phyloP scores from a whole-genome alignment of 1,140 invertebrate species.

The Platorchestia sp. region DNA sequence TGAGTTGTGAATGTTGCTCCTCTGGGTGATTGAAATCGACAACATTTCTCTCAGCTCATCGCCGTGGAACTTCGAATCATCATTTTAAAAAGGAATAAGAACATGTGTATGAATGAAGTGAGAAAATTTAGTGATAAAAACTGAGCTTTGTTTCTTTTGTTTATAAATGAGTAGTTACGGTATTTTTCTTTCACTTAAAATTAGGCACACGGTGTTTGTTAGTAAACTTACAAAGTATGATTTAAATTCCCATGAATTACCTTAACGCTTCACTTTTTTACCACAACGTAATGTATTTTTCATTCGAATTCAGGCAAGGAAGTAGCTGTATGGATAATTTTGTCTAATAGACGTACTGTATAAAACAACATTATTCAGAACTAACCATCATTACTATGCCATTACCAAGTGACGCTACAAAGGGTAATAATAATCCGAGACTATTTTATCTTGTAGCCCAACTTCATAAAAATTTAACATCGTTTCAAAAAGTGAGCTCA shows the following conservation, averaged over 20 bases:
- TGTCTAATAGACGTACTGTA: neutral
- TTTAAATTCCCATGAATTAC: neutral
- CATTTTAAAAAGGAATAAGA: neutral
- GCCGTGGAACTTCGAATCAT: neutral
- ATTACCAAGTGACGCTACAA: neutral
- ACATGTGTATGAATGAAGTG: neutral
- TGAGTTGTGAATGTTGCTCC: neutral
- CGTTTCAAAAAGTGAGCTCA: neutral
- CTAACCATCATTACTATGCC: neutral
- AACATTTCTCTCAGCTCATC: no score
- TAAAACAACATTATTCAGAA: no score
- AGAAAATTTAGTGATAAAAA: neutral
- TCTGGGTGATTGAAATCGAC: neutral
- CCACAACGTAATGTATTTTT: neutral
- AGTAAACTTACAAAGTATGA: neutral
- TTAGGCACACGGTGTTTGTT: no score
- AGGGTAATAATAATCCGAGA: neutral
- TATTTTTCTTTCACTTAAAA: neutral
- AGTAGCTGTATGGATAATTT: neutral
- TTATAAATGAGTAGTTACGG: neutral
- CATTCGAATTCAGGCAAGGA: neutral
- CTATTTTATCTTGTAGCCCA: neutral
- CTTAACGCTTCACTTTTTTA: neutral
- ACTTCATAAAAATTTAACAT: neutral
- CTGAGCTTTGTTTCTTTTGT: no score